Percentiles rank a stretch among this genome's conserved stretches.
Evolutionary conservation across 2,888 invertebrate genomes (phyloP).

Genomic region (Lithophane leautieri): DNA sequence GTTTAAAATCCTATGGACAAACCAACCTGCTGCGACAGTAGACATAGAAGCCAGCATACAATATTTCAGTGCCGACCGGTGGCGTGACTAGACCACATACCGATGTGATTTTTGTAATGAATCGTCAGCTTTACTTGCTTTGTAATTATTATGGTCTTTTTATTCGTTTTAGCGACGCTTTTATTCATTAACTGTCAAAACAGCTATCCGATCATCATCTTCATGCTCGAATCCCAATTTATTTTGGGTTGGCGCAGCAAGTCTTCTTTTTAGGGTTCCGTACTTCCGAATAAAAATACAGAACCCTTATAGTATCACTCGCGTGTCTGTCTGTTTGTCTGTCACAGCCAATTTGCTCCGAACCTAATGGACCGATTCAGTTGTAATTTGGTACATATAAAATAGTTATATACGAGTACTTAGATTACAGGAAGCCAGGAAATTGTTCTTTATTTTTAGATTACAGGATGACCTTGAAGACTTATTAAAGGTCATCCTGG

Average conservation of each 20-base stretch:
- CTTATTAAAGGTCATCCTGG: no score
- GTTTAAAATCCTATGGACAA: constrained; percentile 14
- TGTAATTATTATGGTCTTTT: constrained; percentile 5
- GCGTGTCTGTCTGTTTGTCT: no score
- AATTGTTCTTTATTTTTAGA: no score
- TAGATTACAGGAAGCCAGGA: no score
- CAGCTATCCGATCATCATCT: not conserved
- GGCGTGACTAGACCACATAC: constrained; percentile 39
- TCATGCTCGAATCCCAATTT: not conserved
- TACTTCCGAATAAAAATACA: no score
- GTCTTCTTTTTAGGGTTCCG: not conserved
- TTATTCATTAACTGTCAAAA: not conserved
- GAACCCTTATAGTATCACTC: no score
- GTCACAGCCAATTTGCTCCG: no score
- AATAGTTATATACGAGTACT: no score
- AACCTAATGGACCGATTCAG: no score
- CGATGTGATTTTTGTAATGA: constrained; percentile 44
- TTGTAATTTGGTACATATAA: no score
- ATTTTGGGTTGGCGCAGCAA: not conserved
- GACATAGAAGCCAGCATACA: not conserved
- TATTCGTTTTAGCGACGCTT: not conserved
- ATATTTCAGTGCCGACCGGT: constrained; percentile 30
- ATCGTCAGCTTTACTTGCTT: constrained; percentile 17
- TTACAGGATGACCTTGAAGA: no score
- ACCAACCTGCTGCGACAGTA: not conserved